Base-by-base conservation (phyloP, 2,797 vertebrate genomes). In the Enoplosus armatus region DNA sequence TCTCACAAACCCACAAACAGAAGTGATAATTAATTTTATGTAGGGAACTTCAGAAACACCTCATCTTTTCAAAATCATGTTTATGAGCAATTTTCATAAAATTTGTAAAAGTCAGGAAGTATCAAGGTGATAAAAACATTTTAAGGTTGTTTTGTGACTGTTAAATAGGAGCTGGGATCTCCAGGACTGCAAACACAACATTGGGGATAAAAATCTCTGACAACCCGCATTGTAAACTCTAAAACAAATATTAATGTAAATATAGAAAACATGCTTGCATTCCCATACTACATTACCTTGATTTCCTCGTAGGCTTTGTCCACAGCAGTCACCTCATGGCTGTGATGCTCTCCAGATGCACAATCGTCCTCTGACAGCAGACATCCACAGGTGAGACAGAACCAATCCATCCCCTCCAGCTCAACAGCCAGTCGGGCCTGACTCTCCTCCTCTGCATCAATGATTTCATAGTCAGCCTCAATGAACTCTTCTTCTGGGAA, bases 321-420 rank as follows among this genome's bases (percentile, higher is more conserved):
- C 84, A 98, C 91, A 1, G 94, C 87, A 3, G 93, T 94, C 60
- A 97, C 92, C 41, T 96, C 88, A 9, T 99, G 98, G 68, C 91
- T 89, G 85, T 91, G 93, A 89, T 99, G 98, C n/a, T 94, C 92
- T 64, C 89, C 96, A 76, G 94, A 95, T 39, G 88, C 81, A 47
- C 88, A 93, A 80, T 96, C 96, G 22, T 94, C 94, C 69, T 96
- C 92, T 76, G 95, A 94, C 86, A 99, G 94, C 75, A 97, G 95
- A 87, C 93, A 93, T 79, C 89, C 96, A 87, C 98, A 99, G 56
- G 93, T 93, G 59, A 95, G 87, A 88, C 98, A 99, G 56, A 97
- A 99, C 54, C 95, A 96, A 86, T 98, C 96, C 89, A 96, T 89
- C 70, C 95, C 96, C 26, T 89, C 73, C 79, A 95, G 96, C 85